phyloP scores from a whole-genome alignment of 1,140 invertebrate species.

The Mycetomoellerius zeteki region DNA sequence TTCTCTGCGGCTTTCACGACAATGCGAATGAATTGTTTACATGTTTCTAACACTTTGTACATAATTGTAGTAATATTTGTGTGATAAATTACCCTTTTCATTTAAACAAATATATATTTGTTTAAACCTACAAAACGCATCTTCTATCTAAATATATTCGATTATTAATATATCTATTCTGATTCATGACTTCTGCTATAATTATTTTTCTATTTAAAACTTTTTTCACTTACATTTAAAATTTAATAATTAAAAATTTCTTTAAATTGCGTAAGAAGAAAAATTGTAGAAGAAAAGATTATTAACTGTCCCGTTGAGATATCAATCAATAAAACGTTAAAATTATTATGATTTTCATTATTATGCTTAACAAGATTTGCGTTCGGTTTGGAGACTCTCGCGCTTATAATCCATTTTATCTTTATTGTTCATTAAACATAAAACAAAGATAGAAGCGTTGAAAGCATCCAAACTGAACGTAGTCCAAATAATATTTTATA shows the following conservation, averaged over 20 bases:
- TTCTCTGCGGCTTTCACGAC: not conserved
- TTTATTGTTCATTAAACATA: too few relatives aligned
- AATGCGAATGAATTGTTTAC: not conserved
- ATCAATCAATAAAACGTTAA: too few relatives aligned
- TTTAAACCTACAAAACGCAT: constrained; percentile 14
- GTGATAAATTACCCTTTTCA: not conserved
- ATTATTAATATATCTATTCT: not conserved
- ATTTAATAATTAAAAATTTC: not conserved
- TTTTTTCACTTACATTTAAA: not conserved
- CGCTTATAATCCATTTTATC: too few relatives aligned
- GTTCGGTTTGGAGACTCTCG: too few relatives aligned
- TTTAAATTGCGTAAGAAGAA: not conserved
- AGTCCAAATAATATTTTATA: not conserved
- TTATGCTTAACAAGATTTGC: not conserved
- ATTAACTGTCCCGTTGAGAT: not conserved
- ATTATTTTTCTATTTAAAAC: not conserved
- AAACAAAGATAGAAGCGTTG: too few relatives aligned
- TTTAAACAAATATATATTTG: constrained; percentile 3
- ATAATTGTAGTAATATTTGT: not conserved
- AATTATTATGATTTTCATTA: not conserved
- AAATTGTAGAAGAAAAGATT: not conserved
- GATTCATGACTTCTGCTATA: not conserved
- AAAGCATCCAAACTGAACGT: too few relatives aligned
- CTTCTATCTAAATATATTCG: not conserved
- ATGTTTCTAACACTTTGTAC: not conserved